These are phyloP conservation scores for Danionella cerebrum DNA, from an alignment of 2,113 vertebrate species.

Conservation along the genomic window DNA sequence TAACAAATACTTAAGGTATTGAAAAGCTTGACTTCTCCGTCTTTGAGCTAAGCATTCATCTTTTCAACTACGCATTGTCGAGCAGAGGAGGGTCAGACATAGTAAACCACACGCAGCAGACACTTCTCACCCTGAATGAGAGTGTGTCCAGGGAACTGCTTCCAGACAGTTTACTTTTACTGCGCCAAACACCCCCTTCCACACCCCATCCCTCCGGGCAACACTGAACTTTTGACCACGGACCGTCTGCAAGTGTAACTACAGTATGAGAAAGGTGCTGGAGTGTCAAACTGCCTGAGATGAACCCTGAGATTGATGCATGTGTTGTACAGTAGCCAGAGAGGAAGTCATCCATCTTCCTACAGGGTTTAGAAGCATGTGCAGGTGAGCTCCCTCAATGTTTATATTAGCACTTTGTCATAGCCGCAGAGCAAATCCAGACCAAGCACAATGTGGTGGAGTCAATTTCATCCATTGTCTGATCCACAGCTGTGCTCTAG, in stretches of 20 bases:
- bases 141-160: slow-evolving; percentile 13
- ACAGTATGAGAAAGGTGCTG: background rate
- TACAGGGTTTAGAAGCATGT: slow-evolving; percentile 33
- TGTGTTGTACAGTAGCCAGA: slow-evolving; percentile 42
- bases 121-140: slow-evolving; percentile 32
- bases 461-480: slow-evolving; percentile 23
- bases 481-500: slow-evolving; percentile 2
- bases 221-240: slow-evolving; percentile 19
- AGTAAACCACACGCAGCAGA: slow-evolving; percentile 9
- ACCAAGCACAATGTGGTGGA: slow-evolving; percentile 33
- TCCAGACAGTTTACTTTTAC: slow-evolving; percentile 51
- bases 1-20: no score
- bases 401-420: slow-evolving; percentile 41
- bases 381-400: slow-evolving; percentile 49
- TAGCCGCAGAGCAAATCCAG: slow-evolving; percentile 47
- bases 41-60: no score
- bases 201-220: slow-evolving; percentile 38
- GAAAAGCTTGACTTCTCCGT: no score
- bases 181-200: no score
- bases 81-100: slow-evolving; percentile 10
- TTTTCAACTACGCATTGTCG: no score
- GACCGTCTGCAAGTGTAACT: slow-evolving; percentile 21
- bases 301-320: slow-evolving; percentile 38
- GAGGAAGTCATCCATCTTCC: slow-evolving; percentile 51
- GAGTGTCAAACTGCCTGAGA: slow-evolving; percentile 22